Conservation (phyloP, 1,140 invertebrate genomes). For the Pseudomyrmex pallidus region DNA sequence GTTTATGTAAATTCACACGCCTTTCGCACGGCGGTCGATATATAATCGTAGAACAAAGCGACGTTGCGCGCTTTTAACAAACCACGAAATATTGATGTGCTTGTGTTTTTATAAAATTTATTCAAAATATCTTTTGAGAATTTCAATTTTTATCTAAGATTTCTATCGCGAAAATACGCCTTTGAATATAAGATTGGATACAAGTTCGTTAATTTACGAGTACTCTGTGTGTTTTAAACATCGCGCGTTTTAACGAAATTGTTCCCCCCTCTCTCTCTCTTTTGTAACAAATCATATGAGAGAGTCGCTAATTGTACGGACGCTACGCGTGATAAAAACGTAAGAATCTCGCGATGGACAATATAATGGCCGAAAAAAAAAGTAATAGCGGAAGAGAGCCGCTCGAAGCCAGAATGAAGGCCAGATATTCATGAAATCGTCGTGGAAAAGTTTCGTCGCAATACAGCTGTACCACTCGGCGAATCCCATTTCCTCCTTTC, state of each 20-base stretch:
- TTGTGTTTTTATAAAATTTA: not conserved
- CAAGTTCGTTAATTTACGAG: not conserved
- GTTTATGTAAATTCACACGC: slow-evolving; percentile 56
- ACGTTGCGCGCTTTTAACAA: slow-evolving; percentile 4
- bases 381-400: slow-evolving; percentile 11
- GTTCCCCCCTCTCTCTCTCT: not conserved
- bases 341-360: not conserved
- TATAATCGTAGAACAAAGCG: not conserved
- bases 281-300: slow-evolving; percentile 5
- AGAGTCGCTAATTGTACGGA: slow-evolving; percentile 3
- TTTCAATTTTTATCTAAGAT: not conserved
- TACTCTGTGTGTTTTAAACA: not conserved
- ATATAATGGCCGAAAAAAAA: slow-evolving; percentile 21
- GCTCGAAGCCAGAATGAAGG: slow-evolving; percentile 59
- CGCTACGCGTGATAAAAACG: slow-evolving; percentile 24
- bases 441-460: slow-evolving; percentile 66
- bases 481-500: slow-evolving; percentile 70
- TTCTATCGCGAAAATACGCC: not conserved
- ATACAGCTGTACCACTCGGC: slow-evolving; percentile 63
- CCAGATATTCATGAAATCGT: slow-evolving; percentile 72
- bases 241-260: not conserved
- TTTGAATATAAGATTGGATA: not conserved
- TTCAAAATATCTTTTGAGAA: not conserved
- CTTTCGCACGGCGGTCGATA: slow-evolving; percentile 16
- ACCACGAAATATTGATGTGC: not conserved